Evolutionary conservation across 2,797 vertebrate species (phyloP), one percentile per base, ranked within the genome.

Genomic region (Alosa sapidissima): DNA sequence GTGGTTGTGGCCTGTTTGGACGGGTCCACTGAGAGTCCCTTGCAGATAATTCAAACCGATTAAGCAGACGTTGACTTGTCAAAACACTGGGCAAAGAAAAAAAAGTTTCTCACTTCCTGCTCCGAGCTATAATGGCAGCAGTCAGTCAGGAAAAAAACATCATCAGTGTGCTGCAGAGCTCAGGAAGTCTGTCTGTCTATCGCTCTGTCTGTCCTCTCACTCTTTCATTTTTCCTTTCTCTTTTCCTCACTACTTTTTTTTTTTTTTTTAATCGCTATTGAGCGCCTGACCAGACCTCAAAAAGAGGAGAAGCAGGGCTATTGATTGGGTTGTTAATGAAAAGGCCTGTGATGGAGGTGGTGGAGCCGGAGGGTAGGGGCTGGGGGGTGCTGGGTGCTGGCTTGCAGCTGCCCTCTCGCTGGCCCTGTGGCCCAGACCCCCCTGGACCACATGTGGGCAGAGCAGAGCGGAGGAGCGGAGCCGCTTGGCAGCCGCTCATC

Each of bases 161-260:
- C 13, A 75, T 33, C 68, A 75, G 3, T 36, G 13, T 4, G 14
- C 33, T 28, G 14, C 13, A 48, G 60, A 55, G 83, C 83, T 86
- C 83, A 91, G 89, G 88, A 90, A 89, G 85, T 82, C 84, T 86
- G 82, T 68, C 81, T 89, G 89, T 83, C 68, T 72, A 0, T 65
- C 62, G 24, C 21, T 62, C 21, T 28, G 0, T 28, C 28, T 28
- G 28, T 28, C 28, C 28, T 72, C 11, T 58, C 58, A 7, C 19
- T 24, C 24, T 65, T 24, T 65, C 24, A 1, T 7, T 11, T 8
- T 28, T 2, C n/a, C 28, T 58, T 11, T 55, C 52, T 19, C 0
- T 16, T 28, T 24, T 10, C 8, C 8, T 28, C 24, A 3, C 24
- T 65, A 11, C 49, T 51, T 11, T 1, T 51, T 51, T 51, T 11